These are phyloP conservation scores for Campaea margaritaria DNA, from an alignment of 2,888 invertebrate species.

Conservation along the genomic window DNA sequence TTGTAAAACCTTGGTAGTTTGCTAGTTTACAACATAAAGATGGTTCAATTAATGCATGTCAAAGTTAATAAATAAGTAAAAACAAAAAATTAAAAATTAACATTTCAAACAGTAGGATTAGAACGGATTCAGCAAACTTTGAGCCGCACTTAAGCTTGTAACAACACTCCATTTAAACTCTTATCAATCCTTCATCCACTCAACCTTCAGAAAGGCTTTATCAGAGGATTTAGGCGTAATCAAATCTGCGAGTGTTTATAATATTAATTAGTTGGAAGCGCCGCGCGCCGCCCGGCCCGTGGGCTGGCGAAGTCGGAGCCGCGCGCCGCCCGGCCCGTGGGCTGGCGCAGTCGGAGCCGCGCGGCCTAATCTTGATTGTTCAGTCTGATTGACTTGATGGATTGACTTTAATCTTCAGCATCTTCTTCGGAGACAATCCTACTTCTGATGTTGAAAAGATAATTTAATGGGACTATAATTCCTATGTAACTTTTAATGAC, in stretches of 20 bases:
- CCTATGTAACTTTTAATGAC: no score
- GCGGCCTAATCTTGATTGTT: conserved; percentile 4
- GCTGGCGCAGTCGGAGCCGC: no score
- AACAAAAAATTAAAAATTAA: no score
- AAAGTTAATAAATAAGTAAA: no score
- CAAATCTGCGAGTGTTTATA: conserved; percentile 39
- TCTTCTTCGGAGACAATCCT: conserved; percentile 8
- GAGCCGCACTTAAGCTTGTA: background rate
- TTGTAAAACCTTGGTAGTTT: no score
- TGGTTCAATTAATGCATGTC: no score
- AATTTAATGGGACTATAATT: background rate
- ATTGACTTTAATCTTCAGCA: conserved; percentile 17
- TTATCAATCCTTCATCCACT: conserved; percentile 3
- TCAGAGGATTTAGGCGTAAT: conserved; percentile 33
- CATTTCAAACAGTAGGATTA: no score
- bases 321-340: no score
- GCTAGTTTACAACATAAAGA: no score
- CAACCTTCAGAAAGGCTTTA: conserved; percentile 17
- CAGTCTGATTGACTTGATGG: conserved; percentile 9
- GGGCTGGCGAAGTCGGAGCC: background rate
- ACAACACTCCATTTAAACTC: conserved; percentile 12
- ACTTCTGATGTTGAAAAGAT: background rate
- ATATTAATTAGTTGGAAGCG: conserved; percentile 33
- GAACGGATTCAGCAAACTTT: background rate
- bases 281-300: no score